Base-by-base conservation (phyloP, 2,888 invertebrate genomes). In the Cecidostiba fungosa region DNA sequence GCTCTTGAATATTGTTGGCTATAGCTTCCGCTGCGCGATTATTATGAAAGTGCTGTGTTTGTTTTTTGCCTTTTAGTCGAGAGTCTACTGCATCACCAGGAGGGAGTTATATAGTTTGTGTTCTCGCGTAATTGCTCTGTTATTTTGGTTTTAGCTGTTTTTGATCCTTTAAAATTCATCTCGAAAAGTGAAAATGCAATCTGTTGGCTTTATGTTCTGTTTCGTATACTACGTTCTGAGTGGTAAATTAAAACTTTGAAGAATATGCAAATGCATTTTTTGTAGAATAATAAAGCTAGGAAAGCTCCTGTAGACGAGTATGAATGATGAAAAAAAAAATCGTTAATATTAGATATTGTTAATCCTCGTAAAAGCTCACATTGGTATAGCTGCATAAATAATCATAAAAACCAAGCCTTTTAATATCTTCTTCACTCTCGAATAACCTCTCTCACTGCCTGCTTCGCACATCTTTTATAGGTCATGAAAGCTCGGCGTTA, bases 381-480 rank as follows among this genome's bases (percentile, higher is more conserved):
- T 36, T 6, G 5, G 36, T 36, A 39, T 8, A 43, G 43, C 12
- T 23, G 54, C n/a, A n/a, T 23, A 8, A 59, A 59, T n/a, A 59
- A 59, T n/a, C n/a, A n/a, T 59, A n/a, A 59, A 59, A 59, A n/a
- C 23, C 23, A 23, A 59, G 3, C 8, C 54, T 8, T 23, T 8
- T n/a, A 66, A 66, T 66, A 66, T 26, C 29, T 66, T 66, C 66
- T 66, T 66, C 23, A 66, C 29, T 66, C 66, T 26, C 29, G 29
- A 29, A n/a, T 29, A 66, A 10, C n/a, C 54, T 59, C 16, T 50
- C 14, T n/a, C 10, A 8, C 66, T 0, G 5, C 26, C 66, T 0
- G 5, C 0, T 26, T 14, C 23, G 14, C 29, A 14, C 16, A 10
- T 8, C 16, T 29, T 66, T 66, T 26, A 66, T 66, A 29, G 26